Conservation (phyloP, 2,113 vertebrate genomes). For the Hippopotamus amphibius region DNA sequence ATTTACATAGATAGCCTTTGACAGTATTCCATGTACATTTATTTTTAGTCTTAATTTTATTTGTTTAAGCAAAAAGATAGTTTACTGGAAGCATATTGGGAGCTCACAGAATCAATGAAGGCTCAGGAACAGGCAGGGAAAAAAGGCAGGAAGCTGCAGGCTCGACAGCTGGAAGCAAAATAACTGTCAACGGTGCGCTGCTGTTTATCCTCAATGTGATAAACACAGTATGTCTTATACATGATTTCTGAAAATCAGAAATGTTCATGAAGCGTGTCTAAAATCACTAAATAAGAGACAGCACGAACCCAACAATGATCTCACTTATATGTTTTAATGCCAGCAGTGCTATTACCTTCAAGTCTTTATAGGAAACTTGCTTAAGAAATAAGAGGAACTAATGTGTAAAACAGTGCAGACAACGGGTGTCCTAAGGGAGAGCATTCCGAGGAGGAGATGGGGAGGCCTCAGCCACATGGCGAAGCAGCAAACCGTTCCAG, state of each 20-base stretch:
- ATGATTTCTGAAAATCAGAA: slow-evolving; percentile 3
- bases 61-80: slow-evolving; percentile 2
- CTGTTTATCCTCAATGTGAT: slow-evolving; percentile 15
- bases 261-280: not conserved
- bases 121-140: not conserved
- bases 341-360: not conserved
- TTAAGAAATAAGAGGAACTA: not conserved
- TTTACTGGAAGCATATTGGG: not conserved
- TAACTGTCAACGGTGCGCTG: not conserved
- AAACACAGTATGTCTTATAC: not conserved
- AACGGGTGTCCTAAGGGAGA: not conserved
- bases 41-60: slow-evolving; percentile 41
- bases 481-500: not conserved
- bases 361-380: not conserved
- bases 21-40: not conserved
- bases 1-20: not conserved
- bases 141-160: slow-evolving; percentile 20
- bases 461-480: not conserved
- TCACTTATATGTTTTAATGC: not conserved
- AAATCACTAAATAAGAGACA: not conserved
- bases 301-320: not conserved
- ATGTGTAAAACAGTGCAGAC: not conserved
- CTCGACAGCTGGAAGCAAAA: not conserved
- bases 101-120: not conserved
- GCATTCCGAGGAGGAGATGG: not conserved